phyloP scores from a whole-genome alignment of 2,113 vertebrate genomes.

The Ahaetulla prasina region DNA sequence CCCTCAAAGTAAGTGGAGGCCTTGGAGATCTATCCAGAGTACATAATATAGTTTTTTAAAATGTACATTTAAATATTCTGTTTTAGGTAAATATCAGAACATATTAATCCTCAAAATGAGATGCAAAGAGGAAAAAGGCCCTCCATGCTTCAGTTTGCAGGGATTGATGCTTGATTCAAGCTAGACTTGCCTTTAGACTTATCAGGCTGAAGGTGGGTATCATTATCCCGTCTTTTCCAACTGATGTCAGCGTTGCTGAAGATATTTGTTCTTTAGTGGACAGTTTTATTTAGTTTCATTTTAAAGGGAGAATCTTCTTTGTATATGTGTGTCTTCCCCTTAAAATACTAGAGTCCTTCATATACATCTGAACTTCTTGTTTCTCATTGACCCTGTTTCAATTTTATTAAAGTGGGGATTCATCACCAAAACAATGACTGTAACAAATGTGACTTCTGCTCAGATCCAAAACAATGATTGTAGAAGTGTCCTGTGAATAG shows the following conservation, averaged over 20 bases:
- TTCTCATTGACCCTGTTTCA: neutral
- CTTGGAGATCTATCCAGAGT: neutral
- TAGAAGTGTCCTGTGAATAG: neutral
- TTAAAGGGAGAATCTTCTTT: neutral
- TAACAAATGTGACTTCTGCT: neutral
- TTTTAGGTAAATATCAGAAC: neutral
- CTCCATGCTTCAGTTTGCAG: neutral
- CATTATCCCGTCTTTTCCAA: neutral
- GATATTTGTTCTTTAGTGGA: neutral
- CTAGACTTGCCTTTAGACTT: neutral
- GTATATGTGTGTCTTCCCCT: neutral
- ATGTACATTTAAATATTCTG: neutral
- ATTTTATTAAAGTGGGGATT: neutral
- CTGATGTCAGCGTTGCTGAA: neutral
- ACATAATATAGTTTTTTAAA: neutral
- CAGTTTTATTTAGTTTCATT: neutral
- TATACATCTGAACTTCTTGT: neutral
- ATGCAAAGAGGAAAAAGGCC: neutral
- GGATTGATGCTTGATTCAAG: neutral
- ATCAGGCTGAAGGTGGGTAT: neutral
- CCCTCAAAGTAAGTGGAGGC: neutral
- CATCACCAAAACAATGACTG: neutral
- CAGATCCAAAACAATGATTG: neutral
- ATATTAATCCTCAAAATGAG: neutral
- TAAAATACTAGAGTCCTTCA: neutral